A percentile compares a stretch with the other conserved stretches of the same genome.
These are phyloP conservation scores for Antheraea pernyi DNA, from an alignment of 1,140 invertebrate species.

Conservation along the genomic window DNA sequence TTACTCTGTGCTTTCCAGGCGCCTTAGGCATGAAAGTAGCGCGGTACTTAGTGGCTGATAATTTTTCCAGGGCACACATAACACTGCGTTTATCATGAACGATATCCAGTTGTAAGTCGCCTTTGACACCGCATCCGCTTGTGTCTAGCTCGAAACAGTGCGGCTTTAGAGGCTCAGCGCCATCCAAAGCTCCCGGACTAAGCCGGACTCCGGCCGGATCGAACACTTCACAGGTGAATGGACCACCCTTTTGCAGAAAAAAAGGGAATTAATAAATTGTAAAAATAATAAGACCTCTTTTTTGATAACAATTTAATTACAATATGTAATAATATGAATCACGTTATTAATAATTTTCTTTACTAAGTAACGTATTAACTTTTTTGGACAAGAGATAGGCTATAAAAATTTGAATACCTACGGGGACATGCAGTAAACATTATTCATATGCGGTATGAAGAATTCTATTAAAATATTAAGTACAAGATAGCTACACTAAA, in stretches of 20 bases:
- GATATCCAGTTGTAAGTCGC: slow-evolving; percentile 93
- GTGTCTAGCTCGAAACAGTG: slow-evolving; percentile 88
- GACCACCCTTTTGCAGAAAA: slow-evolving; percentile 84
- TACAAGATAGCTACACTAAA: too few species aligned
- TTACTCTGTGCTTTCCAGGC: slow-evolving; percentile 92
- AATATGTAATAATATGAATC: too few species aligned
- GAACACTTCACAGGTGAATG: slow-evolving; percentile 98
- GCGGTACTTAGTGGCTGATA: slow-evolving; percentile 89
- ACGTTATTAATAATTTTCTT: too few species aligned
- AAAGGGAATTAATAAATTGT: background rate
- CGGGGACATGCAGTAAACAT: too few species aligned
- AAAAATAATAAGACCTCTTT: too few species aligned
- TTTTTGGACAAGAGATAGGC: too few species aligned
- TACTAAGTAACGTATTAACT: too few species aligned
- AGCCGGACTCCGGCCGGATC: slow-evolving; percentile 95
- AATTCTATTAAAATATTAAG: too few species aligned
- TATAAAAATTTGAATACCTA: too few species aligned
- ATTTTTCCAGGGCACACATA: slow-evolving; percentile 90
- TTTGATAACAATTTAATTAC: too few species aligned
- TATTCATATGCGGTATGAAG: too few species aligned
- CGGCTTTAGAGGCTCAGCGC: slow-evolving; percentile 86
- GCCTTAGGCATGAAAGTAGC: slow-evolving; percentile 94
- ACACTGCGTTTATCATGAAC: slow-evolving; percentile 91
- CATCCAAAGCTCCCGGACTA: slow-evolving; percentile 83
- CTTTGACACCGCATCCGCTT: slow-evolving; percentile 90